Percentiles rank a stretch among this genome's conserved stretches.
phyloP scores from a whole-genome alignment of 2,113 vertebrate species.

The Scartelaos histophorus region DNA sequence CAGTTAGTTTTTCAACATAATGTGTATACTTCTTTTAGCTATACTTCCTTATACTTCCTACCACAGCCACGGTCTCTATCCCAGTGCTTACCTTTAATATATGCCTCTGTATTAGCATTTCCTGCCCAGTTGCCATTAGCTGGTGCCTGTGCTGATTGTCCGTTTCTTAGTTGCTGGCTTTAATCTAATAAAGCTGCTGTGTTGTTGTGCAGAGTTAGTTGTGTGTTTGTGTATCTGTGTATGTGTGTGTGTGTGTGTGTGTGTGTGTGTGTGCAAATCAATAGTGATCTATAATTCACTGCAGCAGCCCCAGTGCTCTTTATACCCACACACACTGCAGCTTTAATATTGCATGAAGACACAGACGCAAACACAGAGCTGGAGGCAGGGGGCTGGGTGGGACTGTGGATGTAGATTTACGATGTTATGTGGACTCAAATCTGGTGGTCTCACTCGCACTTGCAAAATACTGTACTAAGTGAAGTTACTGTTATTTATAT shows the following conservation, averaged over 20 bases:
- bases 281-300: slow-evolving; percentile 99
- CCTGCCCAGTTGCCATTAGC: slow-evolving; percentile 34
- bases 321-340: slow-evolving; percentile 95
- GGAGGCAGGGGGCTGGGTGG: slow-evolving; percentile 59
- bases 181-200: slow-evolving; percentile 70
- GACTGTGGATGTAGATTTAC: slow-evolving; percentile 38
- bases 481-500: neutral
- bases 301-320: slow-evolving; percentile 96
- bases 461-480: neutral
- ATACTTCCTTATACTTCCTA: neutral
- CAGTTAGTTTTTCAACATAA: neutral
- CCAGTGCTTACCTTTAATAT: slow-evolving; percentile 11
- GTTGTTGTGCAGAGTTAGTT: slow-evolving; percentile 17
- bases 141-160: slow-evolving; percentile 42
- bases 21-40: neutral
- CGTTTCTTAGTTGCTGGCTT: slow-evolving; percentile 58
- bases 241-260: slow-evolving; percentile 27
- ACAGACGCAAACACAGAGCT: slow-evolving; percentile 67
- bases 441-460: neutral
- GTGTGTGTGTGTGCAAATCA: slow-evolving; percentile 82
- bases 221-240: slow-evolving; percentile 30
- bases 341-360: slow-evolving; percentile 99
- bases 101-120: slow-evolving; percentile 10
- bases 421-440: slow-evolving; percentile 17
- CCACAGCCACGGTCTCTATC: neutral